These are phyloP conservation scores for Aleadryas rufinucha DNA, from an alignment of 2,113 vertebrate species.

Conservation along the genomic window DNA sequence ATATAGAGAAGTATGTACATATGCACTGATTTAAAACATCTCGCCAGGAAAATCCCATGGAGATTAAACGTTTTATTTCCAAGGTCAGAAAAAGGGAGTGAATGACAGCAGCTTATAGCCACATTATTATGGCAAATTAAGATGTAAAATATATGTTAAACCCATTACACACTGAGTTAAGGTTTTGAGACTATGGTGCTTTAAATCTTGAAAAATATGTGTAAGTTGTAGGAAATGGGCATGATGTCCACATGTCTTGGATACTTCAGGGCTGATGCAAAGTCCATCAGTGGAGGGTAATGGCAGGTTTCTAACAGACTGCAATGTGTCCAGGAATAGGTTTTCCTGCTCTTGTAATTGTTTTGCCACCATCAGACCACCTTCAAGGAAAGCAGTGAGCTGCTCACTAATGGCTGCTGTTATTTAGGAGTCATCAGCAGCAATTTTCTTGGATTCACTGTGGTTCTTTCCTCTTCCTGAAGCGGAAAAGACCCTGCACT, in stretches of 20 bases:
- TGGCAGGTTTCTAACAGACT: background rate
- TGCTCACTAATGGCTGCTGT: background rate
- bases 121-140: constrained; percentile 47
- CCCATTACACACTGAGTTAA: constrained; percentile 13
- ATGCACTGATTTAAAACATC: constrained; percentile 33
- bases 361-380: background rate
- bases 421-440: background rate
- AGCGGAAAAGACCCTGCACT: background rate
- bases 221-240: constrained; percentile 50
- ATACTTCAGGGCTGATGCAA: constrained; percentile 21
- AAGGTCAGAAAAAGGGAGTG: constrained; percentile 57
- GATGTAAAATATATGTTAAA: constrained; percentile 58
- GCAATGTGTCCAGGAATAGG: background rate
- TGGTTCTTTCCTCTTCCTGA: background rate
- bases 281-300: background rate
- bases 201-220: constrained; percentile 5
- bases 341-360: background rate
- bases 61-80: constrained; percentile 52
- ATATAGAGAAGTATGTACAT: constrained; percentile 24
- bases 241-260: constrained; percentile 20
- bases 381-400: background rate
- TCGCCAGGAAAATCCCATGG: constrained; percentile 55
- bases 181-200: background rate
- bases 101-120: constrained; percentile 45
- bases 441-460: background rate